Evolutionary conservation across 2,113 vertebrate species (phyloP), one percentile per base, ranked within the genome.

Genomic region (Pycnonotus jocosus): DNA sequence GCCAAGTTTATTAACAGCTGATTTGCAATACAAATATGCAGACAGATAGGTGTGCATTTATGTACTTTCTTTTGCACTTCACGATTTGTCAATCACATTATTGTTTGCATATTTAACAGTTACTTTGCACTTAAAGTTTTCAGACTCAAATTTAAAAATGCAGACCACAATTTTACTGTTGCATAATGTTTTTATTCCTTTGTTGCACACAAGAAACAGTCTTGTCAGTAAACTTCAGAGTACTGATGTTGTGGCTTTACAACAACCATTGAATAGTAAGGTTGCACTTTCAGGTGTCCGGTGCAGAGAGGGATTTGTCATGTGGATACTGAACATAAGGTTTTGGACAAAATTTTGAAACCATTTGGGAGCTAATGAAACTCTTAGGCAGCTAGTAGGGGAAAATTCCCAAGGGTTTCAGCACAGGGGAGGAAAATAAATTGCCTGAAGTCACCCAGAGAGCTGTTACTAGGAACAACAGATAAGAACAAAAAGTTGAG

Each of bases 251-350:
- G 0, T 30, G 45, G 28, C 9, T 93, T 85, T 82, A 47, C 18
- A 37, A 45, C 44, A 79, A 64, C 11, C 2, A 0, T 7, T 42
- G 20, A 69, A 64, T 10, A 65, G 56, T 30, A 45, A 89, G 50
- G 19, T 3, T 85, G 25, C 9, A 17, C 23, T 80, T 85, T 58
- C 58, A 65, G 9, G 5, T 79, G 37, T 31, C 31, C 44, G 11
- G 45, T 31, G n/a, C 2, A 3, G 37, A 79, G 44, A 44, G 14
- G 16, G 6, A 86, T 37, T 30, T 0, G 0, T 45, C 5, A 25
- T 31, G 15, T 20, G 11, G 23, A 20, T 91, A 22, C 40, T 64
- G 25, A 23, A 68, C 60, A 38, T 30, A 40, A 88, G 25, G 28
- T 54, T 23, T 17, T 51, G 16, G 51, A 60, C 38, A 62, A 89